phyloP scores from a whole-genome alignment of 2,797 vertebrate genomes.

The Nyctibius grandis region DNA sequence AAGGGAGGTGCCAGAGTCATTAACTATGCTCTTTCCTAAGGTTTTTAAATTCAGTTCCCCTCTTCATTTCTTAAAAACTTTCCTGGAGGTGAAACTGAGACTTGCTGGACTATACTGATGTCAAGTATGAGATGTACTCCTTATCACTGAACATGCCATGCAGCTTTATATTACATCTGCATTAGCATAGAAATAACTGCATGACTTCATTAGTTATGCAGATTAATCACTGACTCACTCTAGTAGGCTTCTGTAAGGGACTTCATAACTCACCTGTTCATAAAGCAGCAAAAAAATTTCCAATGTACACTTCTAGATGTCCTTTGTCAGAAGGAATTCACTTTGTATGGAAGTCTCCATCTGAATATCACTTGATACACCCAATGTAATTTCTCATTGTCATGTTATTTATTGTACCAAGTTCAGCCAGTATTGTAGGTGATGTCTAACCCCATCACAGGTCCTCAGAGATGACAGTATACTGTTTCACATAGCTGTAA shows the following conservation, averaged over 20 bases:
- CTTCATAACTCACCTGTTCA: neutral
- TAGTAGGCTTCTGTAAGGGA: neutral
- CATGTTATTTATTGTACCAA: neutral
- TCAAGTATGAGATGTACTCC: neutral
- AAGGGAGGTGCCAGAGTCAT: neutral
- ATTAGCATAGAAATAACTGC: neutral
- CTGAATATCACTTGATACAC: neutral
- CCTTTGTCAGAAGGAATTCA: neutral
- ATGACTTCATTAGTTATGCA: constrained; percentile 19
- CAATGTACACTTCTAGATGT: neutral
- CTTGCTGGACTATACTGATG: neutral
- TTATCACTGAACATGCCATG: neutral
- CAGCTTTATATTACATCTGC: neutral
- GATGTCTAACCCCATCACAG: neutral
- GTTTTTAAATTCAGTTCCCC: neutral
- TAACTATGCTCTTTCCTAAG: neutral
- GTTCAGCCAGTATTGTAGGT: neutral
- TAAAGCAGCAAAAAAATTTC: neutral
- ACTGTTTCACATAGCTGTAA: neutral
- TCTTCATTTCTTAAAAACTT: neutral
- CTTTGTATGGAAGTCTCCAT: neutral
- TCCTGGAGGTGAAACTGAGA: neutral
- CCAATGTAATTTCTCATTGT: neutral
- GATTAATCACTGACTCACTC: neutral
- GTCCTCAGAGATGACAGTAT: neutral